Evolutionary conservation across 1,140 invertebrate species (phyloP).

Genomic region (Aphaenogaster ashmeadi): DNA sequence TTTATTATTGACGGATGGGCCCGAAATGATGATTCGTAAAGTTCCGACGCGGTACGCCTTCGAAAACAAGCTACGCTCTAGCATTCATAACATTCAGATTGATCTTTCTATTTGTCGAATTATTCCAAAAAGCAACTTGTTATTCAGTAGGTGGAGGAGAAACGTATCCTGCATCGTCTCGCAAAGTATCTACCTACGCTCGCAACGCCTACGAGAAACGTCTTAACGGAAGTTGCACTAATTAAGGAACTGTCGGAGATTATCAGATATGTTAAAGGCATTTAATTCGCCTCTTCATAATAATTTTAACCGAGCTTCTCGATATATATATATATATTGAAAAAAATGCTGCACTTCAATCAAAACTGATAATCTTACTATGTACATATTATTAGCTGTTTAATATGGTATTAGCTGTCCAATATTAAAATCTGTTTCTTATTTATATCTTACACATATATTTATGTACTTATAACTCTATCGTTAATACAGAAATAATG

Average conservation of each 20-base stretch:
- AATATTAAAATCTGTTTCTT: slow-evolving; percentile 2
- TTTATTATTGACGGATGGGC: neutral
- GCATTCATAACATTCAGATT: neutral
- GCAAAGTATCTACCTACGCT: slow-evolving; percentile 26
- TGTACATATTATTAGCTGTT: neutral
- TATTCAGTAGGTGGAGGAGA: too few species aligned
- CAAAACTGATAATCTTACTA: neutral
- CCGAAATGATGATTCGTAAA: slow-evolving; percentile 7
- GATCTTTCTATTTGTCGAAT: slow-evolving; percentile 9
- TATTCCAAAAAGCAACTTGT: neutral
- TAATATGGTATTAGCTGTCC: neutral
- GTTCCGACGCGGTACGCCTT: neutral
- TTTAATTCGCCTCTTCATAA: neutral
- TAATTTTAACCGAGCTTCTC: neutral
- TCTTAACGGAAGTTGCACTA: slow-evolving; percentile 55
- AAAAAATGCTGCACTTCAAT: neutral
- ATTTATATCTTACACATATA: slow-evolving; percentile 2
- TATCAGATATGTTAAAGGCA: neutral
- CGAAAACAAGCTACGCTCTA: slow-evolving; percentile 12
- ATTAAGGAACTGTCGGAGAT: slow-evolving; percentile 56
- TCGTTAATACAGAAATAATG: neutral
- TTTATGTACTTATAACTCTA: neutral
- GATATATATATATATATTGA: neutral
- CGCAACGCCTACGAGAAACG: slow-evolving; percentile 50
- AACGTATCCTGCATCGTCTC: neutral